phyloP scores from a whole-genome alignment of 2,113 vertebrate species.

The Paracyprichromis sp. region DNA sequence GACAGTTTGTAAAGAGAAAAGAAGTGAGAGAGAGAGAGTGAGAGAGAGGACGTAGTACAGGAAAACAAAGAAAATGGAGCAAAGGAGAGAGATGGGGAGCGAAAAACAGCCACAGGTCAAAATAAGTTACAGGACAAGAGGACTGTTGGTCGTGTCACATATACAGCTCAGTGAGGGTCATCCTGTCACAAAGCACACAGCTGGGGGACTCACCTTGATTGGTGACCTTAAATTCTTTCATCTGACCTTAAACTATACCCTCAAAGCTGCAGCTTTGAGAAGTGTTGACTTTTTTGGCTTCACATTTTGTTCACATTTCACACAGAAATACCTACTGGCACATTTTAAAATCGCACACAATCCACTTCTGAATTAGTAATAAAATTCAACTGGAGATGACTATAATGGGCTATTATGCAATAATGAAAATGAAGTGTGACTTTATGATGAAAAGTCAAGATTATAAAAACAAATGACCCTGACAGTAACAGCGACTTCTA shows the following conservation, averaged over 20 bases:
- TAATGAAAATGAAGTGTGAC: slow-evolving; percentile 5
- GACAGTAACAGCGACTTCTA: slow-evolving; percentile 44
- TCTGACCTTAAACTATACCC: neutral
- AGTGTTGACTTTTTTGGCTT: neutral
- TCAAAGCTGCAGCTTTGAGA: neutral
- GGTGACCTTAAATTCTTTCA: neutral
- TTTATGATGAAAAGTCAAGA: slow-evolving; percentile 35
- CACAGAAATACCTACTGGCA: neutral
- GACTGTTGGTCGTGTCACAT: slow-evolving; percentile 39
- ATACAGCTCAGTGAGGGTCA: slow-evolving; percentile 28
- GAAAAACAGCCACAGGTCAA: slow-evolving; percentile 42
- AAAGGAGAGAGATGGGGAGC: neutral
- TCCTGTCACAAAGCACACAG: slow-evolving; percentile 44
- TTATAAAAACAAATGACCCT: slow-evolving; percentile 57
- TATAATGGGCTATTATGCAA: neutral
- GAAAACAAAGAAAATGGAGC: neutral
- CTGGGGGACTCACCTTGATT: slow-evolving; percentile 49
- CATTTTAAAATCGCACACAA: neutral
- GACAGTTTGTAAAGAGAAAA: slow-evolving; percentile 63
- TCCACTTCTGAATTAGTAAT: neutral
- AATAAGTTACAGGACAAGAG: slow-evolving; percentile 42
- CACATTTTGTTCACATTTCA: neutral
- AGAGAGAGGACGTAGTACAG: neutral
- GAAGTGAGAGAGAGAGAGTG: neutral
- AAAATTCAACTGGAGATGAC: neutral